Base-by-base conservation (phyloP, 2,113 vertebrate species). In the Tachysurus fulvidraco region DNA sequence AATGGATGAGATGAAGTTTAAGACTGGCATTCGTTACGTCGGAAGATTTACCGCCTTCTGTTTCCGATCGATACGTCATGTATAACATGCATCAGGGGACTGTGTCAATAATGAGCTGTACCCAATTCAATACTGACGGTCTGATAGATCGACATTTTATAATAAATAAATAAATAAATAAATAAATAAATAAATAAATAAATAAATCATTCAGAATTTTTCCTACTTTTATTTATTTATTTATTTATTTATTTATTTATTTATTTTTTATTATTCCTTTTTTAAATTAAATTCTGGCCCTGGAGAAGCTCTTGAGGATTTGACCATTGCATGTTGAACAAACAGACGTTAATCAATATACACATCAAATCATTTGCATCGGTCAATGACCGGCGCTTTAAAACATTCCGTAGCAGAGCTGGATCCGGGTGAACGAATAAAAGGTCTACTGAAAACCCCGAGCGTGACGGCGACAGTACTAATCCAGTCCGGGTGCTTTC, bases 21-120 rank as follows among this genome's bases (percentile, higher is more conserved):
- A 82, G 84, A 85, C 52, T 84, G 88, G 67, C 88, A 87, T 90
- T 90, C 88, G 88, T 90, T 89, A 88, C 71, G 83, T 67, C 80
- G 81, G 88, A 77, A 88, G 83, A 90, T 89, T 88, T 90, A 90
- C 89, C 82, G 86, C 77, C 25, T 23, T 71, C 81, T 88, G 55
- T 77, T 73, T 44, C 14, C 69, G 69, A 90, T 90, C 86, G 78
- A 89, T 90, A 87, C 19, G 67, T 46, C 12, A 59, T 28, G 69
- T 9, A 12, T 19, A 60, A 44, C 73, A 60, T 60, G 30, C 30
- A 81, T 76, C 46, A 16, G 82, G 73, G 8, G 30, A 17, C 57
- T 44, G n/a, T 16, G 41, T 74, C 55, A 60, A 21, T 71, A 74
- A 73, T 52, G 65, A 28, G 21, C 55, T 82, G 25, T 52, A 36